phyloP scores from a whole-genome alignment of 1,140 invertebrate genomes.

The Drosophila quadrilineata region DNA sequence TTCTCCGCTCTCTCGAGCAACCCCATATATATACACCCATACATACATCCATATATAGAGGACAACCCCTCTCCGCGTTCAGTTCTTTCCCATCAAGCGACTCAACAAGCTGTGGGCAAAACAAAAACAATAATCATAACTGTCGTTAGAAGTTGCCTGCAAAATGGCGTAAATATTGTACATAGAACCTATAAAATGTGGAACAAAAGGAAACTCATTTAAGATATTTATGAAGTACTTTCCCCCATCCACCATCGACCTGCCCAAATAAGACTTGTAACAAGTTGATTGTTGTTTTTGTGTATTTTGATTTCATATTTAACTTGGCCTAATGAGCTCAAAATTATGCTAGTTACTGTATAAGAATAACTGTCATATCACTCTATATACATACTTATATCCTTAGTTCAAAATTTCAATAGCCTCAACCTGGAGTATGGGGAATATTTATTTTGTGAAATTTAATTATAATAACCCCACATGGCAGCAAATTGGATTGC shows the following conservation, averaged over 20 bases:
- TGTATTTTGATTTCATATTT: neutral
- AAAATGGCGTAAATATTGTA: constrained; percentile 41
- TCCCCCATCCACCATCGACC: too few relatives aligned
- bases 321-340: constrained; percentile 29
- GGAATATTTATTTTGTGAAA: too few relatives aligned
- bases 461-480: too few relatives aligned
- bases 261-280: constrained; percentile 56
- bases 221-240: constrained; percentile 76
- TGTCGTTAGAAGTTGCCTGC: constrained; percentile 29
- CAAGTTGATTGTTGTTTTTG: constrained; percentile 24
- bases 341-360: constrained; percentile 28
- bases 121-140: constrained; percentile 67
- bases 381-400: neutral
- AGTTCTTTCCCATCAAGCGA: neutral
- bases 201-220: constrained; percentile 69
- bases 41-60: neutral
- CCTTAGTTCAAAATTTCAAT: too few relatives aligned
- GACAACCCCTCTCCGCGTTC: neutral
- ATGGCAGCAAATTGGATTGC: neutral
- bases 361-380: neutral
- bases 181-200: constrained; percentile 47
- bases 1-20: constrained; percentile 26
- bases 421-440: too few relatives aligned
- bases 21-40: neutral
- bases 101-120: neutral